Conservation (phyloP, 2,113 vertebrate genomes). For the Leptocoma aspasia region DNA sequence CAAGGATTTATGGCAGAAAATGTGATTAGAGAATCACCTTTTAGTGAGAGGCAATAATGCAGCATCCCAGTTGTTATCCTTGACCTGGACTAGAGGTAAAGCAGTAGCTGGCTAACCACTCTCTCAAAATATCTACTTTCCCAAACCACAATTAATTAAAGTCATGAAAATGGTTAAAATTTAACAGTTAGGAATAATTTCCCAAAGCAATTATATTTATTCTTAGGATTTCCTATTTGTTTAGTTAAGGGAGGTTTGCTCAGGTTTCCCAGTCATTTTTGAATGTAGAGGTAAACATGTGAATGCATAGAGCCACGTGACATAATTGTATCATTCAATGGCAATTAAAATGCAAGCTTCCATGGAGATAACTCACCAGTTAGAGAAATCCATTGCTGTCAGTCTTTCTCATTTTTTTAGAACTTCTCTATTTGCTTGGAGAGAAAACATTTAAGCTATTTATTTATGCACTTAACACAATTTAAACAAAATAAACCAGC, state of each 20-base stretch:
- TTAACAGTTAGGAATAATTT: not conserved
- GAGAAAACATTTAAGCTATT: slow-evolving; percentile 42
- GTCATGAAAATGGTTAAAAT: not conserved
- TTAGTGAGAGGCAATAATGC: not conserved
- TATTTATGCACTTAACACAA: slow-evolving; percentile 61
- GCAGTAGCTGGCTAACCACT: not conserved
- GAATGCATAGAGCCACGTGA: not conserved
- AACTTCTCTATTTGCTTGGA: slow-evolving; percentile 24
- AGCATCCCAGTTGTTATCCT: not conserved
- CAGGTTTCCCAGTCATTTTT: not conserved
- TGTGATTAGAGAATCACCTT: not conserved
- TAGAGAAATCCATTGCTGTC: not conserved
- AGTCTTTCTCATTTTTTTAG: not conserved
- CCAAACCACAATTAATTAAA: not conserved
- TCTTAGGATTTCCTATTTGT: not conserved
- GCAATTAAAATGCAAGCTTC: slow-evolving; percentile 12
- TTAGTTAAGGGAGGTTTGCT: not conserved
- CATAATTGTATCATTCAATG: not conserved
- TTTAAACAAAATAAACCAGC: slow-evolving; percentile 61
- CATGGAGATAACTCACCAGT: not conserved
- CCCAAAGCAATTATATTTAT: not conserved
- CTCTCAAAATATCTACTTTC: not conserved
- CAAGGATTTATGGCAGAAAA: not conserved
- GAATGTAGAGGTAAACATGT: not conserved
- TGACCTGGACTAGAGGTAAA: not conserved